Evolutionary conservation across 1,140 invertebrate genomes (phyloP), one percentile per base, ranked within the genome.

Genomic region (Leptopilina boulardi): DNA sequence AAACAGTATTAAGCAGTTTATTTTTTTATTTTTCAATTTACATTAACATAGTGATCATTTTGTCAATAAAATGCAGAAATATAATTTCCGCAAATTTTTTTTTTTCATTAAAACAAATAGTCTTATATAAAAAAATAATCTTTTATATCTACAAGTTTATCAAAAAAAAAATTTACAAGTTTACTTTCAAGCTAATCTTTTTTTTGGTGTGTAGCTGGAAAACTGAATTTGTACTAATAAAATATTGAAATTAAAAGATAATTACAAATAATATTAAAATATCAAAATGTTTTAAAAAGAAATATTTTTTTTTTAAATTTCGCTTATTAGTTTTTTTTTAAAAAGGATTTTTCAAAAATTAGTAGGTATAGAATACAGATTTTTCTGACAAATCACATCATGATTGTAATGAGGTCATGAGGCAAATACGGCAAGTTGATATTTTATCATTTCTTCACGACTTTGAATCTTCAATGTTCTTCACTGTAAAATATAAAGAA

Each of bases 161-260:
- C 13, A n/a, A n/a, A 38, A 34, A 2, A 38, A 38, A 38, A 38
- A 38, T 38, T 34, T 34, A 34, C n/a, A n/a, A n/a, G n/a, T n/a
- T n/a, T n/a, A n/a, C n/a, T n/a, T n/a, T n/a, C n/a, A 66, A 66
- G 23, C 19, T 21, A 23, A 15, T 66, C 13, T 15, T 66, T 66
- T 59, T 59, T 87, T 87, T 87, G 85, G 86, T 79, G 75, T 82
- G n/a, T 78, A 80, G 77, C 79, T 82, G 79, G 70, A 59, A 73
- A 73, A 70, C n/a, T 13, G 19, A 51, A 51, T 23, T 74, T 51
- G 26, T 59, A 18, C 34, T 56, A n/a, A n/a, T n/a, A n/a, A n/a
- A n/a, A n/a, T n/a, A n/a, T n/a, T n/a, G n/a, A n/a, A n/a, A n/a
- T 38, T 38, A 9, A 38, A 38, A 38, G 34, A 38, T 38, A 38